Evolutionary conservation across 2,797 vertebrate genomes (phyloP), one percentile per base, ranked within the genome.

Genomic region (Mycteria americana): DNA sequence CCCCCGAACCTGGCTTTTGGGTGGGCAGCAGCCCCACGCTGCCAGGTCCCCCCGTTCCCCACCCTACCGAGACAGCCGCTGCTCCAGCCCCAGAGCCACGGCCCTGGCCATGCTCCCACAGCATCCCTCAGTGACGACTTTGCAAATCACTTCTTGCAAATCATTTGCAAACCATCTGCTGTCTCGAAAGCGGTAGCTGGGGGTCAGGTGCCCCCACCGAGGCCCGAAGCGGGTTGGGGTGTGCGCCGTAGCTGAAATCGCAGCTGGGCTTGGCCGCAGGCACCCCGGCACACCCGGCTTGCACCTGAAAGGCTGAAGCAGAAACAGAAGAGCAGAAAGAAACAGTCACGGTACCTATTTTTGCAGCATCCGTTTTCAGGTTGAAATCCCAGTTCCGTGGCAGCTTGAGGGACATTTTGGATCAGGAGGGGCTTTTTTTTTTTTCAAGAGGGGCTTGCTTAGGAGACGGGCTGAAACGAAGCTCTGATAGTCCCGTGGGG

Each of bases 311-410:
- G 46, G 39, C 92, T 23, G 9, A 24, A 25, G 53, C 65, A 37
- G 54, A 3, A 54, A 18, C 31, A 6, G 6, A 45, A 25, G 25
- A 31, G 7, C 31, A 37, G 4, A 22, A 46, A 56, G 28, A 9
- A 89, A 19, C 19, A 1, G 2, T 21, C 81, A 48, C 48, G 0
- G 37, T 98, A 99, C 99, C 99, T 98, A 99, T 99, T 95, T 98
- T 99, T 13, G 97, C 94, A 63, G 98, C 97, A 74, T 99, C 99
- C 84, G 96, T 93, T 96, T 98, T 99, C 97, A 99, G 97, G 98
- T 98, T 98, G 98, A 99, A 99, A 93, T 99, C 99, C 99, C 99
- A 99, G 97, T 98, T 99, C 92, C 99, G 98, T 74, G 99, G 99
- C 96, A 99, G 97, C 97, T 99, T 99, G 79, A 99, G 98, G 96